Evolutionary conservation across 2,888 invertebrate species (phyloP).

Genomic region (Nephrocerus scutellatus): DNA sequence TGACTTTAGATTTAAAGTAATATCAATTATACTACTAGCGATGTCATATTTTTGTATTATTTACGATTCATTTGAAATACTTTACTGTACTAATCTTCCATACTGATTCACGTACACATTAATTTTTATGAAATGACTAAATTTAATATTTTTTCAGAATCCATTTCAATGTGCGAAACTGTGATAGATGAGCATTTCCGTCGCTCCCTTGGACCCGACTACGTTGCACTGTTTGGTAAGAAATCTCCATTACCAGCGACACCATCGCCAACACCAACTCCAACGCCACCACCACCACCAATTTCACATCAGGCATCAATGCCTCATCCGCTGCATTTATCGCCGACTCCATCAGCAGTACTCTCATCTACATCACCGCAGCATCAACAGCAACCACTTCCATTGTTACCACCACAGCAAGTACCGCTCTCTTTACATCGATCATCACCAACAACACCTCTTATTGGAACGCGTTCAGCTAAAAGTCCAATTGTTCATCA

Average conservation of each 20-base stretch:
- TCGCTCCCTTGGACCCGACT: conserved; percentile 79
- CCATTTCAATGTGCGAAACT: conserved; percentile 67
- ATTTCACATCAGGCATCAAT: conserved; percentile 18
- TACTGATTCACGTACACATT: not conserved
- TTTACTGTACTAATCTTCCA: not conserved
- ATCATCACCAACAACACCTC: conserved; percentile 14
- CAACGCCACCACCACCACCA: conserved; percentile 22
- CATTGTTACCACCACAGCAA: conserved; percentile 34
- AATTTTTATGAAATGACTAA: not conserved
- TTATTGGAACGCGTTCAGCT: too few species aligned
- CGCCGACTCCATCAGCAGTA: not conserved
- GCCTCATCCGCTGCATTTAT: conserved; percentile 17
- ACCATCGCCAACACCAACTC: conserved; percentile 27
- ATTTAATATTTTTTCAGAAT: conserved; percentile 48
- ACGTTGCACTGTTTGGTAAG: conserved; percentile 62
- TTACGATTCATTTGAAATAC: too few species aligned
- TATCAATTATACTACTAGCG: too few species aligned
- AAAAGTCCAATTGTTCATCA: too few species aligned
- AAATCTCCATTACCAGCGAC: conserved; percentile 32
- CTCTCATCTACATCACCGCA: conserved; percentile 8
- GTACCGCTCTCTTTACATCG: conserved; percentile 30
- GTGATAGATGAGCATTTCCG: conserved; percentile 95
- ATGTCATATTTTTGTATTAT: too few species aligned
- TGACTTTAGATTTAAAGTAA: too few species aligned
- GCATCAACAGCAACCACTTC: conserved; percentile 16